phyloP scores from a whole-genome alignment of 53 echinoderm and acorn worm species.

The Crossaster papposus region DNA sequence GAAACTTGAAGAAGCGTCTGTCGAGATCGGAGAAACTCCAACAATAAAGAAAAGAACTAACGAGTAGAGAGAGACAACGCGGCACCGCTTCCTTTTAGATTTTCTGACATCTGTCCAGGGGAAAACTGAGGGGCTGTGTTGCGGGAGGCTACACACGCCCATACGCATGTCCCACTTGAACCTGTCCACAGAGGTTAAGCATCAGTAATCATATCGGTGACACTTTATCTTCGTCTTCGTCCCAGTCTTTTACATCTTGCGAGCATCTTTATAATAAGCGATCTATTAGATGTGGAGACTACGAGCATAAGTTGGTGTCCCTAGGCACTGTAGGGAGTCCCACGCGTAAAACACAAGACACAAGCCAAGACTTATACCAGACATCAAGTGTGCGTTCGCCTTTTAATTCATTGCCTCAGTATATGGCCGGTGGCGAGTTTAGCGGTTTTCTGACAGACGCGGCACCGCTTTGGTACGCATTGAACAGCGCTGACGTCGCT shows the following conservation, averaged over 20 bases:
- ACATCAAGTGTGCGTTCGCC: constrained; percentile 14
- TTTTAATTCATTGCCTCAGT: neutral
- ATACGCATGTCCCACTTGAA: constrained; percentile 19
- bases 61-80: constrained; percentile 1
- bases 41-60: neutral
- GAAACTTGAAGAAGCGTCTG: neutral
- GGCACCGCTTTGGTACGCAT: neutral
- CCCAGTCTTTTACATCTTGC: neutral
- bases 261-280: neutral
- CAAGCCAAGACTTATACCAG: constrained; percentile 4
- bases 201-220: constrained; percentile 40
- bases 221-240: neutral
- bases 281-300: constrained; percentile 28
- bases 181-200: constrained; percentile 13
- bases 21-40: neutral
- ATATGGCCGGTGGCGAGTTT: neutral
- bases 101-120: constrained; percentile 13
- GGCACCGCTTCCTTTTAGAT: constrained; percentile 27
- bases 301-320: neutral
- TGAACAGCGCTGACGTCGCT: constrained; percentile 24
- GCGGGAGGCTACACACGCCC: neutral
- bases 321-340: neutral
- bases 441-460: neutral
- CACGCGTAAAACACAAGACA: constrained; percentile 44
- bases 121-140: constrained; percentile 5